Base-by-base conservation (phyloP, 2,113 vertebrate genomes). In the Meriones unguiculatus region DNA sequence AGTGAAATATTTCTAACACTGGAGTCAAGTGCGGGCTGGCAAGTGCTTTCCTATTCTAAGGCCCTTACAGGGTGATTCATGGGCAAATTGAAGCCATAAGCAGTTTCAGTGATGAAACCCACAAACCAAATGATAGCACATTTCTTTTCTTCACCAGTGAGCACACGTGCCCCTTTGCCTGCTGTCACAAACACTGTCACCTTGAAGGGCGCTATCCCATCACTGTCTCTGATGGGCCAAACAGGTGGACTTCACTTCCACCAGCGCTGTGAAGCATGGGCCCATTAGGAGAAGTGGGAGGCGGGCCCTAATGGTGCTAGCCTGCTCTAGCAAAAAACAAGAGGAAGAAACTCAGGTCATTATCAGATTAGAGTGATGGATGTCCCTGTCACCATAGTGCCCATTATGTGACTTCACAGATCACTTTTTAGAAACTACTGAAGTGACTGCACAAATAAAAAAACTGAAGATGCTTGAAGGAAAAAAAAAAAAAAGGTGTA, bases 31-130 rank as follows among this genome's bases (percentile, higher is more conserved):
- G 70, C 86, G 0, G 70, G 77, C 97, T 80, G 87, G 95, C 93
- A 97, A 91, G 90, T 7, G 22, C 95, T 97, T 95, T 96, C 87
- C 62, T 94, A 92, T 75, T 80, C 97, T 97, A 97, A 85, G 91
- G 95, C 95, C 96, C 94, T 98, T 98, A 97, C 95, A 97, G 97
- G 96, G 95, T 98, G 97, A 98, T 97, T 98, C 97, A 98, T 95
- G 97, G 93, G 93, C 98, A 94, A 97, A 97, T 96, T 97, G 97
- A 98, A 98, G 96, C 62, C 35, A 96, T 52, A 50, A 98, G 96
- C 80, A 94, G 92, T 98, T 98, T 98, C 91, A 1, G 95, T 87
- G 92, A 97, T 97, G 97, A 97, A 98, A 97, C 96, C 95, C 72
- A 96, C 57, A 97, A 84, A 95, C 0, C 0, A 97, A 96, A 97